phyloP scores from a whole-genome alignment of 64 coral and sea anemone species.

The Stichodactyla helianthus region DNA sequence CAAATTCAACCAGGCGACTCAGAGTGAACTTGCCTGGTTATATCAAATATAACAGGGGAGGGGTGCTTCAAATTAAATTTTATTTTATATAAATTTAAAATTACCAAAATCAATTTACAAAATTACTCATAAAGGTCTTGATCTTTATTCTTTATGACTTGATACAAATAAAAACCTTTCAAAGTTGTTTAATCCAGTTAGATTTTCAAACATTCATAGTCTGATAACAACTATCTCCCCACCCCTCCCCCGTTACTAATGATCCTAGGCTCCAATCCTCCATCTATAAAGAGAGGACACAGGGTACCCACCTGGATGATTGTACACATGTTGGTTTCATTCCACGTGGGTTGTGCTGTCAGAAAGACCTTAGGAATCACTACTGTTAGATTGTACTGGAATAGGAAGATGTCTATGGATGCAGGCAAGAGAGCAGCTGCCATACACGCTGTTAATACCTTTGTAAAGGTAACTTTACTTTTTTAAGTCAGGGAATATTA shows the following conservation, averaged over 20 bases:
- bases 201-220: neutral
- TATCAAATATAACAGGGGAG: neutral
- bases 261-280: neutral
- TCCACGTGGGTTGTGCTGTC: neutral
- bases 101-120: neutral
- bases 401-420: slow-evolving; percentile 38
- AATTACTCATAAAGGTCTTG: neutral
- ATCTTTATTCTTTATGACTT: no score
- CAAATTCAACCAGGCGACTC: neutral
- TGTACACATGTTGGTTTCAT: neutral
- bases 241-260: neutral
- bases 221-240: neutral
- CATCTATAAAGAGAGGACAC: neutral
- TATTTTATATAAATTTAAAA: neutral
- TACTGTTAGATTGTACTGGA: neutral
- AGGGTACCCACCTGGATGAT: neutral
- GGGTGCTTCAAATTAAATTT: neutral
- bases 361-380: neutral
- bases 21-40: neutral
- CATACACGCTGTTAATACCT: slow-evolving; percentile 69
- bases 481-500: no score
- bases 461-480: slow-evolving; percentile 47
- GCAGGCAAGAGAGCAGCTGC: slow-evolving; percentile 75
- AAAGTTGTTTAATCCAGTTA: neutral
- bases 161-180: neutral